Conservation (phyloP, 1,140 invertebrate species). For the Pristionchus pacificus region DNA sequence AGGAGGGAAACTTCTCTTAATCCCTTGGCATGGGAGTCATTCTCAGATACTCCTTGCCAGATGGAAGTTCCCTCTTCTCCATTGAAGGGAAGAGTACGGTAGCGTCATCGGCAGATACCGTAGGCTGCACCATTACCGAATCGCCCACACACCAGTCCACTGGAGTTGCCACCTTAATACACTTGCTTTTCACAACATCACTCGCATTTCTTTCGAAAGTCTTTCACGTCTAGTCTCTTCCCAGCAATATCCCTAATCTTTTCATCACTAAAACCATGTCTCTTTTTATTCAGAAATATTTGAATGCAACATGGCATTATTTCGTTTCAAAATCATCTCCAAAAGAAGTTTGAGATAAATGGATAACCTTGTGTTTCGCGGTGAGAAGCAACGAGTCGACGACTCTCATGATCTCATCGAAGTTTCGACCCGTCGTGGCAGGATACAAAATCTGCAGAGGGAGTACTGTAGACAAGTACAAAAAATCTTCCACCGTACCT, state of each 20-base stretch:
- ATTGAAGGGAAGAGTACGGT: not conserved
- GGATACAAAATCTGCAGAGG: conserved; percentile 17
- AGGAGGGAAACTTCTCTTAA: too few relatives aligned
- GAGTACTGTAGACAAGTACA: not conserved
- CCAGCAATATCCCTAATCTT: too few relatives aligned
- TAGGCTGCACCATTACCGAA: conserved; percentile 11
- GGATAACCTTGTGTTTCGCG: conserved; percentile 1
- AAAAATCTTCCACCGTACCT: not conserved
- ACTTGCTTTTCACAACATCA: too few relatives aligned
- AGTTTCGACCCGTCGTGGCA: conserved; percentile 13
- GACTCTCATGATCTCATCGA: conserved; percentile 11
- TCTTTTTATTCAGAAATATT: too few relatives aligned
- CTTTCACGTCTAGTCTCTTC: too few relatives aligned
- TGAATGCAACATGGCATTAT: too few relatives aligned
- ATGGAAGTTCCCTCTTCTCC: not conserved
- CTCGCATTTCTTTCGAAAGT: too few relatives aligned
- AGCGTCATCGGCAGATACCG: not conserved
- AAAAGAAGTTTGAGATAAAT: not conserved
- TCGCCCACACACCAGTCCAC: not conserved
- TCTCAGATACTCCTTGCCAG: conserved; percentile 8
- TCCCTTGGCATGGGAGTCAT: not conserved
- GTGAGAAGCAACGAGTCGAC: conserved; percentile 15
- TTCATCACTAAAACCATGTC: too few relatives aligned
- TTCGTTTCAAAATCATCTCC: too few relatives aligned
- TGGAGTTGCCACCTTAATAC: conserved; percentile 10